phyloP scores from a whole-genome alignment of 2,888 invertebrate genomes.

The Leptinotarsa juncta region DNA sequence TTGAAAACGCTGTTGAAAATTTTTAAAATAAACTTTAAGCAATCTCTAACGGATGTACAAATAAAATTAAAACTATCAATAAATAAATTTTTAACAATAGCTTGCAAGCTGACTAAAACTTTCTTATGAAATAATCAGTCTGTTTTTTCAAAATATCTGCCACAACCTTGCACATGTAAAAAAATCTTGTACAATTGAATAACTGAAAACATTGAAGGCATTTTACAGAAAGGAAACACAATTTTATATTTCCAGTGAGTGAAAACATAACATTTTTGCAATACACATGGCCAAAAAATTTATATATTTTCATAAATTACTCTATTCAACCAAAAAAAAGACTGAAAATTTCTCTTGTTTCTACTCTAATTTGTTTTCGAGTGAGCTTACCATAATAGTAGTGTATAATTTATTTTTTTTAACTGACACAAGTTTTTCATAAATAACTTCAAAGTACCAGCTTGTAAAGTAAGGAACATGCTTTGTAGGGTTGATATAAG shows the following conservation, averaged over 20 bases:
- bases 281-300: background rate
- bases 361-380: background rate
- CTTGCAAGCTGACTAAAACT: slow-evolving; percentile 2
- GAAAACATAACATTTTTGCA: background rate
- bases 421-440: too few relatives aligned
- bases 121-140: slow-evolving; percentile 17
- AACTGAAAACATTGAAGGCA: too few relatives aligned
- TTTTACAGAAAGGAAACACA: too few relatives aligned
- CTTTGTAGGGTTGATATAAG: background rate
- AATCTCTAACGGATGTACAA: background rate
- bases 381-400: background rate
- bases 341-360: background rate
- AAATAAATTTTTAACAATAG: slow-evolving; percentile 2
- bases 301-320: background rate
- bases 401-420: background rate
- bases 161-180: background rate
- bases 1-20: background rate
- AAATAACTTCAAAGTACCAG: too few relatives aligned
- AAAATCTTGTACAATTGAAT: too few relatives aligned
- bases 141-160: slow-evolving; percentile 1
- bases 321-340: background rate
- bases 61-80: slow-evolving; percentile 4
- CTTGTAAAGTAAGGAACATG: too few relatives aligned
- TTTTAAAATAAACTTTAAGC: background rate
- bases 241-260: background rate